Evolutionary conservation across 1,140 invertebrate genomes (phyloP), one percentile per base, ranked within the genome.

Genomic region (Drosophila sp.): DNA sequence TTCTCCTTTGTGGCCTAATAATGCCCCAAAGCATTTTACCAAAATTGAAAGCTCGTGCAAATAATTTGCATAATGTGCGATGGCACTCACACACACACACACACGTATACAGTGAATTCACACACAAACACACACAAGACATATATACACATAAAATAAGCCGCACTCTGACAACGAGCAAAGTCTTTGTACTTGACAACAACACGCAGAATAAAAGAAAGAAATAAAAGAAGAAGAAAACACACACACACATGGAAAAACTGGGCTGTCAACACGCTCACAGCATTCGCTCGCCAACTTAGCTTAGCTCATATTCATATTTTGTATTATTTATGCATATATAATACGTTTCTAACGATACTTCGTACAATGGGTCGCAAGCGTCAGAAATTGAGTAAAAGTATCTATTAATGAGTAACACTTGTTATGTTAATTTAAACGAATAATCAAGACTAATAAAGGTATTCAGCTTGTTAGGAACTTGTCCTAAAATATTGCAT

Each of bases 21-120:
- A 83, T 76, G 53, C 67, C 75, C 82, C 57, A 87, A 79, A 87
- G 80, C 81, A 66, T 84, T 84, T 86, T 74, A 71, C 77, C 79
- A 87, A 86, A 82, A 86, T 86, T 86, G 82, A 86, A 86, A 86
- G 82, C 81, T 86, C 82, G 75, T 82, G 82, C 83, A 86, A 87
- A 87, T 87, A 78, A 86, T 86, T 86, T 86, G 76, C 82, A 86
- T 86, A 86, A 86, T 87, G 57, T 75, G 61, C 65, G 38, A 43
- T 34, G 63, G 14, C 64, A 80, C 29, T 54, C 62, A 63, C 27
- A 25, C 58, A 9, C 54, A 40, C 14, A 27, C 48, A 32, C 34
- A 51, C 48, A 45, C 46, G 40, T n/a, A n/a, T n/a, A n/a, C n/a
- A n/a, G n/a, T n/a, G n/a, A n/a, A n/a, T n/a, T n/a, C 13, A 45